Evolutionary conservation across 2,888 invertebrate species (phyloP).

Genomic region (Dicranocentrus wangi): DNA sequence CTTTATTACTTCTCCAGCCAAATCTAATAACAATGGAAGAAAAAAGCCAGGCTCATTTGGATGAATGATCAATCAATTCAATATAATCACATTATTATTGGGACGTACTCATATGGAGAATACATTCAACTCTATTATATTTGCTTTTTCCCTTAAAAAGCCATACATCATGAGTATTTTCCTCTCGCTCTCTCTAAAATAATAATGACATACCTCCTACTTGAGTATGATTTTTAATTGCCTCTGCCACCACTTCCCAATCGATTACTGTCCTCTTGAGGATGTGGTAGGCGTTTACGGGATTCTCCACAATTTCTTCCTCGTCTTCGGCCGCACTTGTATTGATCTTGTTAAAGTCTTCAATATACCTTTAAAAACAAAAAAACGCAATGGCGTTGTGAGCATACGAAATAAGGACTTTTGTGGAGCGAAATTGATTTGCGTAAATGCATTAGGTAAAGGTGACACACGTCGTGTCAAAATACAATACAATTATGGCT

Average conservation of each 20-base stretch:
- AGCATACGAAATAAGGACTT: not conserved
- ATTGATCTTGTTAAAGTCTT: slow-evolving; percentile 71
- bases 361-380: slow-evolving; percentile 69
- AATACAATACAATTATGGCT: no score
- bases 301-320: slow-evolving; percentile 73
- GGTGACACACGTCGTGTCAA: no score
- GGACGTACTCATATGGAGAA: not conserved
- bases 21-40: slow-evolving; percentile 37
- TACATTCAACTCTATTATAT: no score
- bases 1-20: slow-evolving; percentile 69
- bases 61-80: not conserved
- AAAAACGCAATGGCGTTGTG: no score
- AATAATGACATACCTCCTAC: slow-evolving; percentile 64
- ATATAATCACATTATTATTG: slow-evolving; percentile 28
- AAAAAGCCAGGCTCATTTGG: no score
- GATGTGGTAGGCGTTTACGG: slow-evolving; percentile 74
- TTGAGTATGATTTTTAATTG: slow-evolving; percentile 71
- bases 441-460: no score
- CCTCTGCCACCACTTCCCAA: slow-evolving; percentile 73
- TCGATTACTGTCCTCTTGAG: slow-evolving; percentile 74
- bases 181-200: no score
- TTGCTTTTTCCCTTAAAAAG: no score
- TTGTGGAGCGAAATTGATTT: no score
- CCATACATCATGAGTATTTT: not conserved
- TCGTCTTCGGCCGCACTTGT: slow-evolving; percentile 33